These are phyloP conservation scores for Colaptes auratus DNA, from an alignment of 2,113 vertebrate genomes.

Conservation along the genomic window DNA sequence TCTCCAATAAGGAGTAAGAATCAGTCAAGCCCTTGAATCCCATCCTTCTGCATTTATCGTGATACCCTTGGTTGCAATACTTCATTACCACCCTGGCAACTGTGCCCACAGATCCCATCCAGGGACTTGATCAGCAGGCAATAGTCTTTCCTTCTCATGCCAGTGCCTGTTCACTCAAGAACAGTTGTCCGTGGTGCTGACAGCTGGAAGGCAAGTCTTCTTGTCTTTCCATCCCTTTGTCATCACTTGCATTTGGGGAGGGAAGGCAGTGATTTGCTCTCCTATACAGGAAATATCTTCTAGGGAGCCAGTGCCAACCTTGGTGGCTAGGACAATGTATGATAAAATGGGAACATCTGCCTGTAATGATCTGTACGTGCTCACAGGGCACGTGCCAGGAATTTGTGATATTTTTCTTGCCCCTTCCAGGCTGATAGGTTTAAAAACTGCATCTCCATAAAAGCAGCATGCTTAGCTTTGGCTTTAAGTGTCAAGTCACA, in stretches of 20 bases:
- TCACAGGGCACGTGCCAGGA: neutral
- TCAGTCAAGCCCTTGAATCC: neutral
- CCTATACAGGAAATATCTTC: neutral
- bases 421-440: neutral
- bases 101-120: neutral
- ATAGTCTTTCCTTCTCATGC: neutral
- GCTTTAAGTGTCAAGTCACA: neutral
- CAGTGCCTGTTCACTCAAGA: neutral
- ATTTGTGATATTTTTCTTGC: neutral
- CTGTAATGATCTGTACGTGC: neutral
- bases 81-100: neutral
- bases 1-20: neutral
- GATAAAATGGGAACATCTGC: neutral
- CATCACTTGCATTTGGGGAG: fast-evolving
- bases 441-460: neutral
- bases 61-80: neutral
- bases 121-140: neutral
- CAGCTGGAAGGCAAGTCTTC: neutral
- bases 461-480: neutral
- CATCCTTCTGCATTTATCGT: neutral
- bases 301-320: neutral
- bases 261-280: neutral
- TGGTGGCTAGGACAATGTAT: neutral
- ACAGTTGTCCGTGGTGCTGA: neutral
- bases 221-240: neutral